phyloP scores from a whole-genome alignment of 2,797 vertebrate genomes.

The Spondyliosoma cantharus region DNA sequence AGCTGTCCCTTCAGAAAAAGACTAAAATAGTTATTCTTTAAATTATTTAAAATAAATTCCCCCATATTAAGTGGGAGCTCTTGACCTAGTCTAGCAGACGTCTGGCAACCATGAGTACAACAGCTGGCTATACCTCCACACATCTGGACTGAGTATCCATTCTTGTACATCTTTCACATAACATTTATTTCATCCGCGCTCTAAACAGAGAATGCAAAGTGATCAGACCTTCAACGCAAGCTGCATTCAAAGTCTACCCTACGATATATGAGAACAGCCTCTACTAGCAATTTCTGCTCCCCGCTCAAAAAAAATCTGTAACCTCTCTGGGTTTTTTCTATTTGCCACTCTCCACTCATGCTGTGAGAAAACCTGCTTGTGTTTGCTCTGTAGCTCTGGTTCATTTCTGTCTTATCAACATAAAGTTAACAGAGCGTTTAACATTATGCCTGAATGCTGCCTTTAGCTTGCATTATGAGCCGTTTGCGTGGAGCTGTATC shows the following conservation, averaged over 20 bases:
- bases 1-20: constrained; percentile 62
- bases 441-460: constrained; percentile 30
- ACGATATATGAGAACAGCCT: constrained; percentile 35
- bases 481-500: constrained; percentile 14
- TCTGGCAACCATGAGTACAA: constrained; percentile 27
- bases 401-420: constrained; percentile 17
- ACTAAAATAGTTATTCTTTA: constrained; percentile 59
- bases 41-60: constrained; percentile 78
- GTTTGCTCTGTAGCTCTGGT: constrained; percentile 16
- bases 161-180: constrained; percentile 35
- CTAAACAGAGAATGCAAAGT: constrained; percentile 33
- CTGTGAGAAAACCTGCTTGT: constrained; percentile 27
- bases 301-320: constrained; percentile 14
- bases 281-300: constrained; percentile 27
- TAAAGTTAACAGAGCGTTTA: constrained; percentile 34
- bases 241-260: constrained; percentile 43
- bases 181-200: constrained; percentile 30
- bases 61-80: constrained; percentile 58
- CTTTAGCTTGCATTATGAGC: constrained; percentile 23
- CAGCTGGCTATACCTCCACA: constrained; percentile 31
- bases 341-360: constrained; percentile 2
- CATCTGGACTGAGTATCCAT: constrained; percentile 37
- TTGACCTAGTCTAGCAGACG: constrained; percentile 59
- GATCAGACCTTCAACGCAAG: constrained; percentile 51
- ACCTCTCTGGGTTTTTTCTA: constrained; percentile 12